phyloP scores from a whole-genome alignment of 2,797 vertebrate species.

The Carcharodon carcharias region DNA sequence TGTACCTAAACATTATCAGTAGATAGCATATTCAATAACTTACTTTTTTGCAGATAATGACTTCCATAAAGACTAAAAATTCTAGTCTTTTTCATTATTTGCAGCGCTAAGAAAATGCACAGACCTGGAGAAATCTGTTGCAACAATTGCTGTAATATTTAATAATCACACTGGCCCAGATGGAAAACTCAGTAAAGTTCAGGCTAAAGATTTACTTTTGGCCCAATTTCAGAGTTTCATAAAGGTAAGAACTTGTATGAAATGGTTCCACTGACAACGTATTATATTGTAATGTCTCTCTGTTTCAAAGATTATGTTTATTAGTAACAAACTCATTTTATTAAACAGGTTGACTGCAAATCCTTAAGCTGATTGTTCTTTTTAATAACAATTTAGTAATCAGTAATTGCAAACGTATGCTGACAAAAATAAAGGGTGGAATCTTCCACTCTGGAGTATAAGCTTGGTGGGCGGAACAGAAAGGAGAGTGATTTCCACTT shows the following conservation, averaged over 20 bases:
- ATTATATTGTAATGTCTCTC: not conserved
- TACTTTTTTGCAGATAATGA: not conserved
- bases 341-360: not conserved
- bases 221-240: constrained; percentile 57
- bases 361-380: not conserved
- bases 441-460: too few relatives aligned
- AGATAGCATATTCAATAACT: not conserved
- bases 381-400: not conserved
- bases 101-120: constrained; percentile 59
- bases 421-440: not conserved
- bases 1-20: not conserved
- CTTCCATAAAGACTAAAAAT: not conserved
- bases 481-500: too few relatives aligned
- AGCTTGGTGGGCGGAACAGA: too few relatives aligned
- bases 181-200: constrained; percentile 57
- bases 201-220: constrained; percentile 55
- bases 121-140: constrained; percentile 64
- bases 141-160: constrained; percentile 55
- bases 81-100: not conserved
- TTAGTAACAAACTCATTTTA: not conserved
- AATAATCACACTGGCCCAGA: constrained; percentile 51
- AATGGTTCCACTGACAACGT: not conserved
- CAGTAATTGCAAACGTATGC: not conserved
- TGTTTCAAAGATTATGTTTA: not conserved
- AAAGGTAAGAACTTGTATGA: constrained; percentile 53